A percentile compares a stretch with the other conserved stretches of the same genome.
phyloP scores from a whole-genome alignment of 1,140 invertebrate species.

The Globodera rostochiensis region DNA sequence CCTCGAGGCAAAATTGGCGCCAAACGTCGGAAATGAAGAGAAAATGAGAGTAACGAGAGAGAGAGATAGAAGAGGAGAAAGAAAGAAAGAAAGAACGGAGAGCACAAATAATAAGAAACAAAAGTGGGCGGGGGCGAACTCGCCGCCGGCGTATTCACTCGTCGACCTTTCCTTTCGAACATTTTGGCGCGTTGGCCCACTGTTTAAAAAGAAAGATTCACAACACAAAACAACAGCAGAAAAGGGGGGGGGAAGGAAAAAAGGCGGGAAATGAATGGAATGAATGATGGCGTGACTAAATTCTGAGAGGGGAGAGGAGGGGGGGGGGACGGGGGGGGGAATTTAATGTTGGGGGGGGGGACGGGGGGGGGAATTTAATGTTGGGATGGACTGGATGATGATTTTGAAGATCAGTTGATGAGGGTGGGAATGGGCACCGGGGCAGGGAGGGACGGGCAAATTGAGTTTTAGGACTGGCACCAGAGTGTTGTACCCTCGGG shows the following conservation, averaged over 20 bases:
- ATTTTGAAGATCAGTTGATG: no score
- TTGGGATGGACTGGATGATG: no score
- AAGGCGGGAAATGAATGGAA: background rate
- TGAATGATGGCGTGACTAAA: background rate
- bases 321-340: background rate
- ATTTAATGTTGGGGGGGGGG: no score
- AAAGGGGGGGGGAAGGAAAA: background rate
- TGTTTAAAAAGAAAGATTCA: background rate
- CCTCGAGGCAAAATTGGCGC: no score
- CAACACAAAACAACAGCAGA: background rate
- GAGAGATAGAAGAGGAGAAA: no score
- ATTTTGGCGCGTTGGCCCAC: background rate
- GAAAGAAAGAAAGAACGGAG: no score
- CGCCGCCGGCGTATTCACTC: background rate
- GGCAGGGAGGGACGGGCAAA: no score
- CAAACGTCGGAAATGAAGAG: background rate
- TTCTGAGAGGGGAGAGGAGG: background rate
- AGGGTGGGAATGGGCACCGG: no score
- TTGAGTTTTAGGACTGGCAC: background rate
- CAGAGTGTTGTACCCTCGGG: background rate
- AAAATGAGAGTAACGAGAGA: background rate
- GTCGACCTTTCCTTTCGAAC: background rate
- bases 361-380: no score
- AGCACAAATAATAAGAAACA: background rate
- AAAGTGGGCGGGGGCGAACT: background rate